These are phyloP conservation scores for Strigamia maritima DNA, from an alignment of 2,888 invertebrate genomes.

Conservation along the genomic window DNA sequence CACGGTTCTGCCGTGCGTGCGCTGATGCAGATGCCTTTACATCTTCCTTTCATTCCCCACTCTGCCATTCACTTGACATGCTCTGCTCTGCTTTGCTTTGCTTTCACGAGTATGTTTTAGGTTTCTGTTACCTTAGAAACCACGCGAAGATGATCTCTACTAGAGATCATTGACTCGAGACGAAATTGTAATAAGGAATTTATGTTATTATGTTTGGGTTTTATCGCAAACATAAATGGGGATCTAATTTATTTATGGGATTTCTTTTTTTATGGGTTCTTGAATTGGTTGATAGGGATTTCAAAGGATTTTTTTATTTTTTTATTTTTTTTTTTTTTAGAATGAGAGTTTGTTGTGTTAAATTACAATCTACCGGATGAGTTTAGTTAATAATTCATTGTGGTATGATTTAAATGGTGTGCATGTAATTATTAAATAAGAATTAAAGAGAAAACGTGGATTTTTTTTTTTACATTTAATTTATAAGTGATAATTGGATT, in stretches of 20 bases:
- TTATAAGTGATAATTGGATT: too few relatives aligned
- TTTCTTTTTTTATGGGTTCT: neutral
- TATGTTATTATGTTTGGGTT: neutral
- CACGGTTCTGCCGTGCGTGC: neutral
- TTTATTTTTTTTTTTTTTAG: neutral
- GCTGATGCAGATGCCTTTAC: neutral
- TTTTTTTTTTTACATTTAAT: too few relatives aligned
- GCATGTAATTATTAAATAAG: neutral
- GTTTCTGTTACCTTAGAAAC: neutral
- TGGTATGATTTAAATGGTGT: neutral
- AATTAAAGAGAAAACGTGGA: neutral
- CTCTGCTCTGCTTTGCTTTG: neutral
- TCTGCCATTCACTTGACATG: neutral
- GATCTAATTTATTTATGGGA: constrained; percentile 19
- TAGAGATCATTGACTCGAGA: constrained; percentile 2
- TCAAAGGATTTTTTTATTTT: neutral
- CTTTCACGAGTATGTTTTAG: neutral
- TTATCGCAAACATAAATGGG: constrained; percentile 18
- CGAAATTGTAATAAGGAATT: constrained; percentile 32
- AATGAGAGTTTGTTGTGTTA: neutral
- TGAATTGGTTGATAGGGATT: neutral
- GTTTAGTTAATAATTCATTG: neutral
- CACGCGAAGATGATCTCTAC: neutral
- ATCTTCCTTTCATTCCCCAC: neutral
- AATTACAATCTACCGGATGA: neutral